phyloP scores from a whole-genome alignment of 2,888 invertebrate genomes.

The Melanotus villosus region DNA sequence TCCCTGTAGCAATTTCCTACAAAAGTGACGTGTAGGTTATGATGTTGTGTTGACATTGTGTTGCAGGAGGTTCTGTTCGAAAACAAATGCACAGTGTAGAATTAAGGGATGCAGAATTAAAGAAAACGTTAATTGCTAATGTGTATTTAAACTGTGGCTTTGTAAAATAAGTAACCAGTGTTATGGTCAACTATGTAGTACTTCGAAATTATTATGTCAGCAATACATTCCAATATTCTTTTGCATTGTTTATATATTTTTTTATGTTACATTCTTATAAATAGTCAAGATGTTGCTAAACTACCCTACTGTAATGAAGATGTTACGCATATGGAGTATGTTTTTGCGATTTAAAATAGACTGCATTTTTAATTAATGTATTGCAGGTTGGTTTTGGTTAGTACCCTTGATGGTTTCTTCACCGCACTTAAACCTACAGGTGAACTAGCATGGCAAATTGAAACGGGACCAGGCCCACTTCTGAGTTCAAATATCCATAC shows the following conservation, averaged over 20 bases:
- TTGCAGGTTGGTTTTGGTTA: constrained; percentile 84
- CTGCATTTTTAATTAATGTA: neutral
- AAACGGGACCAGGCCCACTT: constrained; percentile 82
- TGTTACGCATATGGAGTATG: constrained; percentile 32
- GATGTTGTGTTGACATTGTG: constrained; percentile 1
- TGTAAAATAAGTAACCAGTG: neutral
- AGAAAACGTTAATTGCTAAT: too few species aligned
- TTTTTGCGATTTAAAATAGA: neutral
- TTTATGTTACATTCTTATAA: constrained; percentile 23
- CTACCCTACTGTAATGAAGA: constrained; percentile 37
- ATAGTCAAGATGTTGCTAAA: constrained; percentile 34
- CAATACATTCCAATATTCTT: constrained; percentile 11
- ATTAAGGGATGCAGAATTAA: neutral
- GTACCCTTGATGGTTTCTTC: constrained; percentile 91
- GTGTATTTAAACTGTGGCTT: neutral
- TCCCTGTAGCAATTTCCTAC: too few species aligned
- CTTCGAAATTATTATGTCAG: constrained; percentile 11
- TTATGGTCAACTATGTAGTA: neutral
- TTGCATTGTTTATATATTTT: constrained; percentile 12
- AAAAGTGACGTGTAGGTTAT: constrained; percentile 31
- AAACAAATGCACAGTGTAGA: neutral
- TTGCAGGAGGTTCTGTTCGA: neutral
- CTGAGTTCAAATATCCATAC: constrained; percentile 92
- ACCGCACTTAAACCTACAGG: constrained; percentile 86
- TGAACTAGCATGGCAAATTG: constrained; percentile 82